Evolutionary conservation across 2,888 invertebrate genomes (phyloP).

Genomic region (Litoditis marina): DNA sequence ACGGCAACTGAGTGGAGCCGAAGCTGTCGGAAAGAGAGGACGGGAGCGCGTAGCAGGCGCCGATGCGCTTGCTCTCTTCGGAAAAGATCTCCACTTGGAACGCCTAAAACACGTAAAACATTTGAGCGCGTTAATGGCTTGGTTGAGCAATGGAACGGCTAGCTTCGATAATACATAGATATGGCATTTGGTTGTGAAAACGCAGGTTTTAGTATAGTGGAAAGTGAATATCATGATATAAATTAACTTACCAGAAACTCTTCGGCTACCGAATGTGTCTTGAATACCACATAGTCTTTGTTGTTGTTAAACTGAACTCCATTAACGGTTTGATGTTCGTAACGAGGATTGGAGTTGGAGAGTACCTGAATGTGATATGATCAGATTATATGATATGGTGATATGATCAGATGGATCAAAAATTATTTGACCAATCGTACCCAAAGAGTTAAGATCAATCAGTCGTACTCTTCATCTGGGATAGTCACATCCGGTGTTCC

Average conservation of each 20-base stretch:
- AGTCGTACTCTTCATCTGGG: no score
- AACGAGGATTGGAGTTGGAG: slow-evolving; percentile 43
- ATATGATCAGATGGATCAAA: no score
- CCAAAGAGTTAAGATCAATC: no score
- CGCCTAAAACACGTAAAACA: slow-evolving; percentile 16
- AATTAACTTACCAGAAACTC: slow-evolving; percentile 48
- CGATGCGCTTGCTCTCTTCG: slow-evolving; percentile 42
- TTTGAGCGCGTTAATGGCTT: background rate
- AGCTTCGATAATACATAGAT: background rate
- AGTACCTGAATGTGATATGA: slow-evolving; percentile 27
- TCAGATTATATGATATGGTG: no score
- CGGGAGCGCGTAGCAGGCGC: slow-evolving; percentile 44
- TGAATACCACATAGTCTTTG: slow-evolving; percentile 50
- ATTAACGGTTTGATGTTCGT: slow-evolving; percentile 39
- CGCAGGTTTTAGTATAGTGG: no score
- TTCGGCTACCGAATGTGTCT: slow-evolving; percentile 52
- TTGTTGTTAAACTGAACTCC: slow-evolving; percentile 50
- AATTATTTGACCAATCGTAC: no score
- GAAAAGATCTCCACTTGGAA: slow-evolving; percentile 44
- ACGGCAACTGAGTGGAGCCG: slow-evolving; percentile 53
- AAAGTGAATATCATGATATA: no score
- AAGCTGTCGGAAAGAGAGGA: slow-evolving; percentile 47
- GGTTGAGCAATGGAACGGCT: background rate
- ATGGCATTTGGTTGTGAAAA: no score
- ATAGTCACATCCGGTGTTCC: no score